These are phyloP conservation scores for Phrynosoma platyrhinos DNA, from an alignment of 2,113 vertebrate genomes.

Conservation along the genomic window DNA sequence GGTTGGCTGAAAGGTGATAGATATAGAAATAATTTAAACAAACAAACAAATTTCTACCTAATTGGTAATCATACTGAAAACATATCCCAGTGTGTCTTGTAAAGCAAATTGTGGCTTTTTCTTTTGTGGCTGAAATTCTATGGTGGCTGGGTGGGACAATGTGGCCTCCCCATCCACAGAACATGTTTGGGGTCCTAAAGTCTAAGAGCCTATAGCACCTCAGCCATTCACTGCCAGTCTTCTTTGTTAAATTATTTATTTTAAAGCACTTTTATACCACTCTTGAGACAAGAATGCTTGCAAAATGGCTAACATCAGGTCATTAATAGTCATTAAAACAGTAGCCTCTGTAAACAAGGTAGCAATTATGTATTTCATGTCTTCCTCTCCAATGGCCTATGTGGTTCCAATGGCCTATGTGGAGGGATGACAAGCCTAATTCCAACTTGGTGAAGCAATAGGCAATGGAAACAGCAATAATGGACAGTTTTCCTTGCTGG, in stretches of 20 bases:
- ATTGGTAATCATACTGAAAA: no score
- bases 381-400: neutral
- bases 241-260: no score
- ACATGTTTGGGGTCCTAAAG: no score
- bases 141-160: no score
- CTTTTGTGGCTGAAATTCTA: no score
- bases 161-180: no score
- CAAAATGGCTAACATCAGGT: neutral
- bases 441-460: neutral
- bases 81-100: no score
- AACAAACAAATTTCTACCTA: no score
- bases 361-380: neutral
- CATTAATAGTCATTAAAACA: neutral
- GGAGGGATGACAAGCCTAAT: neutral
- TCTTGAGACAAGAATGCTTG: neutral
- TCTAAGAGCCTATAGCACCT: no score
- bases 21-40: no score
- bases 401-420: neutral
- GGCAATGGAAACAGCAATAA: neutral
- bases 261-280: neutral
- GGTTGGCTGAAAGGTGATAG: no score
- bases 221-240: neutral
- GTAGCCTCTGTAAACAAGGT: neutral
- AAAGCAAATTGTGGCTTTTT: no score
- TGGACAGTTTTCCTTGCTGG: neutral